phyloP scores from a whole-genome alignment of 2,797 vertebrate genomes.

The Anguilla anguilla region DNA sequence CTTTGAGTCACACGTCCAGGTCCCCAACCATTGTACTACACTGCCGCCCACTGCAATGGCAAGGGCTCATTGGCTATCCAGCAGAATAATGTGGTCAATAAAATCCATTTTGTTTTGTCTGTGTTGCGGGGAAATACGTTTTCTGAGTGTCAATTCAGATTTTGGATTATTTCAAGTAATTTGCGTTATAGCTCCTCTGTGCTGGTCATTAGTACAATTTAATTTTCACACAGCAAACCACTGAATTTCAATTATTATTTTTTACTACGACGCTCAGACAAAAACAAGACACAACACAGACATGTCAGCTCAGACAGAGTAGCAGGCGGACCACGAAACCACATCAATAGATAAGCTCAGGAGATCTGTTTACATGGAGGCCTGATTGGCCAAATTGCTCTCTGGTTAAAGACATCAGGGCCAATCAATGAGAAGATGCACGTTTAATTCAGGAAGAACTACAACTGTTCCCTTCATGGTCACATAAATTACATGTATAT shows the following conservation, averaged over 20 bases:
- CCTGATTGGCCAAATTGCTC: not conserved
- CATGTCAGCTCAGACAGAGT: not conserved
- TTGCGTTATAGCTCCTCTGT: not conserved
- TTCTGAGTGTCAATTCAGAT: not conserved
- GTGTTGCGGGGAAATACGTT: not conserved
- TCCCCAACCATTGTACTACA: not conserved
- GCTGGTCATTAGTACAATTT: not conserved
- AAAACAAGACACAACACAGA: not conserved
- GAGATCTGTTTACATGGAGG: not conserved
- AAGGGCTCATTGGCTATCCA: not conserved
- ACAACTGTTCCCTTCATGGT: not conserved
- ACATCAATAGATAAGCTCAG: not conserved
- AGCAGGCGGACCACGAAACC: not conserved
- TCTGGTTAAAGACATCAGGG: not conserved
- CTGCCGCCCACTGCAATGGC: not conserved
- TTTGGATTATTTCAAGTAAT: not conserved
- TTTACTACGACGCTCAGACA: not conserved
- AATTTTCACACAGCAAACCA: not conserved
- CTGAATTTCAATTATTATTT: not conserved
- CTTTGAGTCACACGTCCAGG: not conserved
- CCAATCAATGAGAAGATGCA: not conserved
- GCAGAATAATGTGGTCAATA: conserved; percentile 1
- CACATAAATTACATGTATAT: not conserved
- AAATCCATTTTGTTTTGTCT: not conserved
- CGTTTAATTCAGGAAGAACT: not conserved